Conservation (phyloP, 2,888 invertebrate genomes). For the Labia minor region DNA sequence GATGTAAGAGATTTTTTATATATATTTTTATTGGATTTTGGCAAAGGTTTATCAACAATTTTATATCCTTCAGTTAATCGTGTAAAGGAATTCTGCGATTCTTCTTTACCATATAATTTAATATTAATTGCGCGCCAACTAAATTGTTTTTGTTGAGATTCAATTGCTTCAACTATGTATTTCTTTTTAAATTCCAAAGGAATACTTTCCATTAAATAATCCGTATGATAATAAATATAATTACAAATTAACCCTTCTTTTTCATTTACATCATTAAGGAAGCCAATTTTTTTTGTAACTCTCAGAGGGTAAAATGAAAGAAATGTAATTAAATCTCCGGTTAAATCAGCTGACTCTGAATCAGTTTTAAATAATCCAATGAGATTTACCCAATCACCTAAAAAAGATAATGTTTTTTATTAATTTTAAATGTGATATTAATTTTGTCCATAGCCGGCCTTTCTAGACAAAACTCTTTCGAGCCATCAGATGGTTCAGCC, state of each 20-base stretch:
- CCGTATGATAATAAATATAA: background rate
- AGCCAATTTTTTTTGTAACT: background rate
- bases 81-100: background rate
- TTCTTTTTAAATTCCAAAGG: background rate
- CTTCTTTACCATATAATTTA: background rate
- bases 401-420: background rate
- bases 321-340: background rate
- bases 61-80: background rate
- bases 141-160: background rate
- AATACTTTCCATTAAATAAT: background rate
- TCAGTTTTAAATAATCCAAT: background rate
- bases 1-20: background rate
- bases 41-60: background rate
- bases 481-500: background rate
- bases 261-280: background rate
- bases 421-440: background rate
- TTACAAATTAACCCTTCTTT: background rate
- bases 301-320: background rate
- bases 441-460: background rate
- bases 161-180: background rate
- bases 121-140: background rate
- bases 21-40: background rate
- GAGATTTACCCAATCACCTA: background rate
- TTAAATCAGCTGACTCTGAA: background rate
- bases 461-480: background rate